Percentiles rank a stretch among this genome's conserved stretches.
Conservation (phyloP, 2,888 invertebrate genomes). For the Cheilosia soror region DNA sequence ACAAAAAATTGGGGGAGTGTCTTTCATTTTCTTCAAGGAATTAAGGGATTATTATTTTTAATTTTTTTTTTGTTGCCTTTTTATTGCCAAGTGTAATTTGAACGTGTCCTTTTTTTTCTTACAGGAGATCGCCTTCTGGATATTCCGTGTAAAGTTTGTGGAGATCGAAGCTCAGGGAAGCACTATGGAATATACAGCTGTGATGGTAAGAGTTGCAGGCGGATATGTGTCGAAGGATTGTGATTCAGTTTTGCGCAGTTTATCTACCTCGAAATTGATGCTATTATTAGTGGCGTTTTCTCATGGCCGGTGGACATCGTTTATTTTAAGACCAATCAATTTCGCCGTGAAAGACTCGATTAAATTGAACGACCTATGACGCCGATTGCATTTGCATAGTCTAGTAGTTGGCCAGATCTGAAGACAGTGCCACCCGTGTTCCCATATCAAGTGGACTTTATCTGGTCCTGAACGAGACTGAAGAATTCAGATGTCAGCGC, state of each 20-base stretch:
- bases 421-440: too few species aligned
- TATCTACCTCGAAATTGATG: neutral
- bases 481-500: too few species aligned
- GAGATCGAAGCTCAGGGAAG: slow-evolving; percentile 99
- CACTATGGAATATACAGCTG: slow-evolving; percentile 99
- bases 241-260: too few species aligned
- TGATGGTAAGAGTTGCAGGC: slow-evolving; percentile 91
- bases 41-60: slow-evolving; percentile 64
- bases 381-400: too few species aligned
- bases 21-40: slow-evolving; percentile 40
- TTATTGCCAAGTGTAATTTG: slow-evolving; percentile 31
- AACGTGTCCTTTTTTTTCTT: slow-evolving; percentile 44
- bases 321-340: too few species aligned
- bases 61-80: slow-evolving; percentile 22
- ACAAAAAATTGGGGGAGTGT: slow-evolving; percentile 41
- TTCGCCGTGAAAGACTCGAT: too few species aligned
- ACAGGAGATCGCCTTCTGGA: slow-evolving; percentile 98
- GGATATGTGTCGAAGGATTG: neutral
- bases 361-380: too few species aligned
- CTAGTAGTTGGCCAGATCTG: too few species aligned
- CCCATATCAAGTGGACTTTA: too few species aligned
- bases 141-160: slow-evolving; percentile 99
- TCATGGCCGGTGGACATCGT: too few species aligned
- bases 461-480: too few species aligned
- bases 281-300: too few species aligned